Conservation (phyloP, 2,113 vertebrate genomes). For the Scophthalmus maximus region DNA sequence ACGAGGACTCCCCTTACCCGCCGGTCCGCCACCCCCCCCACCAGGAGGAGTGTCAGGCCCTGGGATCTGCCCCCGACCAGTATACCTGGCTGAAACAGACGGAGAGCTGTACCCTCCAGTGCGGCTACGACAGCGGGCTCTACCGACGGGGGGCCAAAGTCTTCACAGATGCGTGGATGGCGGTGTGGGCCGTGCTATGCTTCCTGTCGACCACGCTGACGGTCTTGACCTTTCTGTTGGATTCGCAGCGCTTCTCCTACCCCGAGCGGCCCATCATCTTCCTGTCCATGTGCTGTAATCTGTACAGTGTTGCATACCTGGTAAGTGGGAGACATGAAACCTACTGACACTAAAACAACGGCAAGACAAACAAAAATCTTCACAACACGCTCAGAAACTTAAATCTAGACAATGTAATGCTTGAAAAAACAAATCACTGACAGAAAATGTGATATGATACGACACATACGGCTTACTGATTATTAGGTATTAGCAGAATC, state of each 20-base stretch:
- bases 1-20: constrained; percentile 90
- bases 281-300: constrained; percentile 99
- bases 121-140: constrained; percentile 94
- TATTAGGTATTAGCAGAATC: neutral
- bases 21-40: constrained; percentile 88
- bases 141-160: constrained; percentile 93
- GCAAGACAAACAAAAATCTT: too few species aligned
- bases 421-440: neutral
- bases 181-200: constrained; percentile 96
- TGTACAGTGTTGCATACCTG: constrained; percentile 99
- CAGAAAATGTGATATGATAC: neutral
- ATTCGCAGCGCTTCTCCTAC: constrained; percentile 97
- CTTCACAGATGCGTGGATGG: constrained; percentile 99
- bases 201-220: constrained; percentile 98
- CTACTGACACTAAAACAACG: neutral
- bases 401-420: neutral
- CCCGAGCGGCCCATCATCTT: constrained; percentile 98
- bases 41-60: constrained; percentile 91
- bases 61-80: constrained; percentile 89
- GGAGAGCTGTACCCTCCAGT: constrained; percentile 92
- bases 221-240: constrained; percentile 95
- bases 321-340: constrained; percentile 61
- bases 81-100: constrained; percentile 97
- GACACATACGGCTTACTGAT: neutral
- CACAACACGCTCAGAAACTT: neutral